Percentiles rank a stretch among this genome's conserved stretches.
phyloP scores from a whole-genome alignment of 2,113 vertebrate genomes.

The Girardinichthys multiradiatus region DNA sequence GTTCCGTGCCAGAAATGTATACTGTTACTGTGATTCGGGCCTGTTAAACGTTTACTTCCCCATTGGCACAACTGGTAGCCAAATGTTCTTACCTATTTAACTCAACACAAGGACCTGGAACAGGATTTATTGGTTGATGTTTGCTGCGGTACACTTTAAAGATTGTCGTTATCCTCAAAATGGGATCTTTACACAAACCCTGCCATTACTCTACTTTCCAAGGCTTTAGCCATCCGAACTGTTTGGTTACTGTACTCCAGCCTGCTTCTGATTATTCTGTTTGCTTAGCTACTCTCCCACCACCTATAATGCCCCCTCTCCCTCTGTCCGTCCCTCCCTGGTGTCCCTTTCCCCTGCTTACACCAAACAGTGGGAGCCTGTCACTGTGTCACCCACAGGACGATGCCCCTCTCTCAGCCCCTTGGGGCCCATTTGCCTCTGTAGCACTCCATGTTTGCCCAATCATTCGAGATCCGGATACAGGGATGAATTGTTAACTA shows the following conservation, averaged over 20 bases:
- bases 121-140: conserved; percentile 25
- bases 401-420: conserved; percentile 71
- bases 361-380: conserved; percentile 61
- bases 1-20: conserved; percentile 44
- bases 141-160: conserved; percentile 45
- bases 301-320: conserved; percentile 20
- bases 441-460: conserved; percentile 73
- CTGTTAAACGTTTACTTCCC: conserved; percentile 58
- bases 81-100: conserved; percentile 59
- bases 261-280: conserved; percentile 15
- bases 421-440: conserved; percentile 73
- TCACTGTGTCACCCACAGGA: conserved; percentile 64
- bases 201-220: conserved; percentile 32
- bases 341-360: conserved; percentile 37
- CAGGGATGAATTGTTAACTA: conserved; percentile 79
- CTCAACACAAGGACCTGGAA: conserved; percentile 39
- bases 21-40: conserved; percentile 49
- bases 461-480: conserved; percentile 79
- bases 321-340: conserved; percentile 1
- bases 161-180: conserved; percentile 34
- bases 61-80: conserved; percentile 54
- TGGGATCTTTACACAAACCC: conserved; percentile 36
- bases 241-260: conserved; percentile 30
- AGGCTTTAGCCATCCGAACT: conserved; percentile 21
- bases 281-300: conserved; percentile 37